phyloP scores from a whole-genome alignment of 2,888 invertebrate species.

The Alviniconcha strummeri region DNA sequence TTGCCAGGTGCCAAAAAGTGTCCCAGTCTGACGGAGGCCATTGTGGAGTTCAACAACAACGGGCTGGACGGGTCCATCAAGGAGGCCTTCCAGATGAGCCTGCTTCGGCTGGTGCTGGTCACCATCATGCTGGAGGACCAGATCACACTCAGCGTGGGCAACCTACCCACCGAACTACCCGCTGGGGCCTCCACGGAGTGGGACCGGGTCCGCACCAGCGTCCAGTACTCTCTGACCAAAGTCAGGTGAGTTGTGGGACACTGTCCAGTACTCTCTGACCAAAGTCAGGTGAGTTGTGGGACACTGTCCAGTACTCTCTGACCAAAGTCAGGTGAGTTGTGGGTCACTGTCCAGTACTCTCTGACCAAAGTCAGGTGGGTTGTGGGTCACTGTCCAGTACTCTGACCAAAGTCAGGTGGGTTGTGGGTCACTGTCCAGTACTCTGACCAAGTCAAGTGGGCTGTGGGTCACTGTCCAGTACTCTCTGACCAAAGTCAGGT shows the following conservation, averaged over 20 bases:
- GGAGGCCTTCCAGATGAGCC: constrained; percentile 70
- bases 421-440: too few species aligned
- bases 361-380: too few species aligned
- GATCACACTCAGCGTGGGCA: constrained; percentile 74
- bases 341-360: background rate
- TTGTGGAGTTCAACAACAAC: constrained; percentile 82
- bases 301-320: constrained; percentile 18
- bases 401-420: too few species aligned
- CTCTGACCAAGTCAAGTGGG: too few species aligned
- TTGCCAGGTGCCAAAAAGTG: constrained; percentile 3
- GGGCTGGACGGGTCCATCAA: constrained; percentile 61
- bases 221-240: constrained; percentile 38
- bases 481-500: too few species aligned
- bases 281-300: too few species aligned
- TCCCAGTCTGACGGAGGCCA: constrained; percentile 81
- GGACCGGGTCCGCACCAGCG: constrained; percentile 60
- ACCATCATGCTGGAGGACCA: constrained; percentile 86
- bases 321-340: constrained; percentile 23
- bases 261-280: too few species aligned
- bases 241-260: constrained; percentile 19
- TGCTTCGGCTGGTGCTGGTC: constrained; percentile 80
- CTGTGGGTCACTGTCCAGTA: too few species aligned
- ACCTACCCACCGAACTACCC: constrained; percentile 38
- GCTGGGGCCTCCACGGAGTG: constrained; percentile 13
- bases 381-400: too few species aligned